phyloP scores from a whole-genome alignment of 2,888 invertebrate genomes.

The Cybosia mesomella region DNA sequence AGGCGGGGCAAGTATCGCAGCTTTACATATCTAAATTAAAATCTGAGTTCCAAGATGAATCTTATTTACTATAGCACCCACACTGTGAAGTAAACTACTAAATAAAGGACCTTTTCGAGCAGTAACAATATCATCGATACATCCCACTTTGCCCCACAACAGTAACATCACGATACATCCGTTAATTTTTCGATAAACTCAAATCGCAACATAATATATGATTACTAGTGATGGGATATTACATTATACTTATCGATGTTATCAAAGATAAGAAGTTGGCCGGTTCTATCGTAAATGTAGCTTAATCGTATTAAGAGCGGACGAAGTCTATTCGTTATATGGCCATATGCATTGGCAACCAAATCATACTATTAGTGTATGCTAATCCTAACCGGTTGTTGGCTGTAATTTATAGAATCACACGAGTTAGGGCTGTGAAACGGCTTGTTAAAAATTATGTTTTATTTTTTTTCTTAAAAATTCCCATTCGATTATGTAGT shows the following conservation, averaged over 20 bases:
- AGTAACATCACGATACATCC: constrained; percentile 7
- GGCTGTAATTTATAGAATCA: constrained; percentile 36
- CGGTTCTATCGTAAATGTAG: constrained; percentile 30
- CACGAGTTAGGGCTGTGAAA: constrained; percentile 10
- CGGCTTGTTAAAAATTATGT: neutral
- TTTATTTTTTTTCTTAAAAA: neutral
- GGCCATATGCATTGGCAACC: constrained; percentile 41
- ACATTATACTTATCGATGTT: constrained; percentile 49
- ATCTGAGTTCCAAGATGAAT: constrained; percentile 29
- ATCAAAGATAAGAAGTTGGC: constrained; percentile 40
- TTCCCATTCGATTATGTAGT: neutral
- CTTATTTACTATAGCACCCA: constrained; percentile 28
- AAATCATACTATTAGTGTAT: constrained; percentile 57
- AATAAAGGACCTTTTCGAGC: constrained; percentile 3
- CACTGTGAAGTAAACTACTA: constrained; percentile 8
- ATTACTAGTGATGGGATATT: constrained; percentile 38
- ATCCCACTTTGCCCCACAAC: constrained; percentile 1
- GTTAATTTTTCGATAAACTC: constrained; percentile 27
- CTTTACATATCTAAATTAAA: constrained; percentile 46
- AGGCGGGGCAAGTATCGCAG: constrained; percentile 26
- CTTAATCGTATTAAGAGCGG: constrained; percentile 53
- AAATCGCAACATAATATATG: constrained; percentile 22
- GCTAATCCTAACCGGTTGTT: constrained; percentile 48
- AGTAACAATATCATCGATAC: neutral
- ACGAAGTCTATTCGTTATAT: constrained; percentile 45